Evolutionary conservation across 2,888 invertebrate species (phyloP), one percentile per base, ranked within the genome.

Genomic region (Cephus nigrinus): DNA sequence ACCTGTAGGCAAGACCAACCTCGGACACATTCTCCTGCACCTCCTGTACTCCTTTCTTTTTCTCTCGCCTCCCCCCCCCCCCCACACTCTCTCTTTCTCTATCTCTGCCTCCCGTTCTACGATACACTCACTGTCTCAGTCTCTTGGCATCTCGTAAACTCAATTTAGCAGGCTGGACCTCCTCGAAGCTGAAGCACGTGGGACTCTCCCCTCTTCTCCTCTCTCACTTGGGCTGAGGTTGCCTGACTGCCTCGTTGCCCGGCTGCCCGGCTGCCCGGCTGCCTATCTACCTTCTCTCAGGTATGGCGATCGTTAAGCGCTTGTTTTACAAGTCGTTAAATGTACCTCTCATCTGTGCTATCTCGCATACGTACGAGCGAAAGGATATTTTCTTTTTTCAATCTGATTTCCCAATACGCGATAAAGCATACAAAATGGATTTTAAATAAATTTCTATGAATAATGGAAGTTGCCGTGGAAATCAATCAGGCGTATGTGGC

Each of bases 311-410:
- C 89, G 88, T 90, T 90, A 91, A 91, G 87, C 90, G 89, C 88
- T 91, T 91, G 91, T 91, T 89, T 88, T 89, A 91, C 90, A 91
- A 90, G 91, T 88, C 91, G 89, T 91, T 91, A 88, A 88, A 88
- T 88, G 87, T 84, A 85, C 84, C 82, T 84, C 82, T 73, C 78
- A 76, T 75, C 73, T 9, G n/a, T 33, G 73, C 69, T 76, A 76
- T 74, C 72, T 77, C 77, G 78, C 75, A 74, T 76, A 79, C 31
- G 78, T 69, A 55, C 35, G 76, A 73, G 73, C 4, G 76, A 79
- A 4, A 15, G 40, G 40, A 40, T 15, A 40, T 40, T 40, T 40
- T 40, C 15, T 40, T 40, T 40, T 40, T 40, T 40, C 40, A 15
- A 40, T 40, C 40, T 40, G 40, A 40, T 15, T 40, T 15, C 12